Evolutionary conservation across 2,888 invertebrate genomes (phyloP), one percentile per base, ranked within the genome.

Genomic region (Kryphioiulus occultus): DNA sequence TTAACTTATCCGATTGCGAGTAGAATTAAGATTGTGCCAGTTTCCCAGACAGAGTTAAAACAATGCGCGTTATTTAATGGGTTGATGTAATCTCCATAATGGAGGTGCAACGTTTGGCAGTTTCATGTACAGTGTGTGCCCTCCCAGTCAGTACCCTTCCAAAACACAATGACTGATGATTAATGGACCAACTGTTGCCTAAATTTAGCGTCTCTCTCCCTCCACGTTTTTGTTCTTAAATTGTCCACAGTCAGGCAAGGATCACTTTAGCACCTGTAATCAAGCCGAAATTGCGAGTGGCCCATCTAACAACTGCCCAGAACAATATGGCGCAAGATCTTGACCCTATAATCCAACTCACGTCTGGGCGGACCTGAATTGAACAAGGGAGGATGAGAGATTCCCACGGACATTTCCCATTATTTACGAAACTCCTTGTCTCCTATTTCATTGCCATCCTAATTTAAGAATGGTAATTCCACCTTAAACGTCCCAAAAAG

Each of bases 361-460:
- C 1, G 22, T 2, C 78, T 78, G 78, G 78, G 78, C 78, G 78
- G 78, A 78, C 26, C 78, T 30, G 78, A 9, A 78, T 30, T 30
- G 78, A 78, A 78, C 78, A 30, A 78, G 78, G 26, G 68, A 78
- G 26, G 78, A 78, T 78, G 78, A 78, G 78, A 78, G 78, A 78
- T 78, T 78, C 78, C 78, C 78, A 78, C 78, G 78, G 78, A 78
- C 78, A 78, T 78, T 78, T 78, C 26, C 78, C 78, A 78, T 78
- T 78, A 78, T 78, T 78, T 68, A 30, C 30, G 78, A 78, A 78
- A 78, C 78, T 30, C 78, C 78, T 78, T 78, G 78, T 78, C 78
- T 78, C 78, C 30, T 78, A 30, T 78, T 78, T 78, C 78, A 78
- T 78, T 78, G 30, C 78, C 78, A 78, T 78, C 15, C 78, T 26